These are phyloP conservation scores for Mobula birostris DNA, from an alignment of 2,113 vertebrate genomes.

Conservation along the genomic window DNA sequence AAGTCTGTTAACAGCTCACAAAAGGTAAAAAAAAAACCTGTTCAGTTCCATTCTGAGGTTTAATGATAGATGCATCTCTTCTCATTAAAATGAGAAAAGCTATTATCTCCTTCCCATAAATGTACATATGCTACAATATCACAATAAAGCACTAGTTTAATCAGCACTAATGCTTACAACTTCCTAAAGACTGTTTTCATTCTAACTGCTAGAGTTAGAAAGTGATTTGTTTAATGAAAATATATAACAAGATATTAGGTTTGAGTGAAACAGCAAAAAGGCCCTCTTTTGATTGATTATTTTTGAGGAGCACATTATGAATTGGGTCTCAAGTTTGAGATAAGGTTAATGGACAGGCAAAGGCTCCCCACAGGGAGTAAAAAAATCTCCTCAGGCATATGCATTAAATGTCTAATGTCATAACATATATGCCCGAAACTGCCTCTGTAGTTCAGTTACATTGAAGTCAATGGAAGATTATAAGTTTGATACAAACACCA, in stretches of 20 bases:
- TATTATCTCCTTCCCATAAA: slow-evolving; percentile 7
- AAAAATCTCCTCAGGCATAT: no score
- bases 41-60: slow-evolving; percentile 39
- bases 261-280: not conserved
- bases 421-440: no score
- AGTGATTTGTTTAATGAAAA: not conserved
- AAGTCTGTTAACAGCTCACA: slow-evolving; percentile 42
- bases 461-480: no score
- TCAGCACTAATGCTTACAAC: not conserved
- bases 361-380: not conserved
- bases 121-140: not conserved
- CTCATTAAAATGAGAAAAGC: slow-evolving; percentile 26
- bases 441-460: no score
- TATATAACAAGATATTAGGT: not conserved
- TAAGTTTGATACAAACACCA: no score
- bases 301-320: not conserved
- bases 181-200: not conserved
- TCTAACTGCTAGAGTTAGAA: not conserved
- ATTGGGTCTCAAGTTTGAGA: not conserved
- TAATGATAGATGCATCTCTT: slow-evolving; percentile 43
- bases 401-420: no score
- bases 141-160: not conserved
- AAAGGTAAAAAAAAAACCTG: slow-evolving; percentile 42
- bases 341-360: not conserved
- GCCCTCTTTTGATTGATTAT: not conserved